phyloP scores from a whole-genome alignment of 2,797 vertebrate species.

The Hylomyscus alleni region DNA sequence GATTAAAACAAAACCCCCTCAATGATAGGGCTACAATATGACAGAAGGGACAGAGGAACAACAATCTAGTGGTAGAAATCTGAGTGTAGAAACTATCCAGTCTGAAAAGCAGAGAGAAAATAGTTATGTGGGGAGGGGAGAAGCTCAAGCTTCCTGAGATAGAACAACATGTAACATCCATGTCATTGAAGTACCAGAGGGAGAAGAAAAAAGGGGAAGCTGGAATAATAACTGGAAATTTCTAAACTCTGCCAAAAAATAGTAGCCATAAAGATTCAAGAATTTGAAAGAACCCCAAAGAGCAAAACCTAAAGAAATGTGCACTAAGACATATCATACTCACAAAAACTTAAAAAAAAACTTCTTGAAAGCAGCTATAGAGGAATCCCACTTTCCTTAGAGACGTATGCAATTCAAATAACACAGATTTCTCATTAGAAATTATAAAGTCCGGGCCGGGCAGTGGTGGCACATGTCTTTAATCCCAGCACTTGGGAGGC shows the following conservation, averaged over 20 bases:
- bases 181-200: not conserved
- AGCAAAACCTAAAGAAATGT: conserved; percentile 14
- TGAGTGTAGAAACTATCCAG: not conserved
- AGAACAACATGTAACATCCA: not conserved
- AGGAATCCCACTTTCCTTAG: not conserved
- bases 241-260: conserved; percentile 18
- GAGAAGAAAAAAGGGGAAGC: not conserved
- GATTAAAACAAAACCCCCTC: not conserved
- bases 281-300: not conserved
- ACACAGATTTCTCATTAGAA: not conserved
- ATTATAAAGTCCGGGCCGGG: not conserved
- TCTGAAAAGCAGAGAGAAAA: not conserved
- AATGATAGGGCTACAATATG: not conserved
- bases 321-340: not conserved
- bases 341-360: not conserved
- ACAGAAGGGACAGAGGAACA: not conserved
- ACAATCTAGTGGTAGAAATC: not conserved
- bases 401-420: not conserved
- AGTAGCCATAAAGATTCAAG: conserved; percentile 10
- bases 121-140: not conserved
- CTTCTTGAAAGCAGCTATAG: not conserved
- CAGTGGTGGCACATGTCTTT: no score
- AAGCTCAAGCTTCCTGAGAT: not conserved
- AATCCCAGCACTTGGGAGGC: no score
- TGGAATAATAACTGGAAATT: not conserved